Conservation (phyloP, 2,888 invertebrate species). For the Caenorhabditis becei region DNA sequence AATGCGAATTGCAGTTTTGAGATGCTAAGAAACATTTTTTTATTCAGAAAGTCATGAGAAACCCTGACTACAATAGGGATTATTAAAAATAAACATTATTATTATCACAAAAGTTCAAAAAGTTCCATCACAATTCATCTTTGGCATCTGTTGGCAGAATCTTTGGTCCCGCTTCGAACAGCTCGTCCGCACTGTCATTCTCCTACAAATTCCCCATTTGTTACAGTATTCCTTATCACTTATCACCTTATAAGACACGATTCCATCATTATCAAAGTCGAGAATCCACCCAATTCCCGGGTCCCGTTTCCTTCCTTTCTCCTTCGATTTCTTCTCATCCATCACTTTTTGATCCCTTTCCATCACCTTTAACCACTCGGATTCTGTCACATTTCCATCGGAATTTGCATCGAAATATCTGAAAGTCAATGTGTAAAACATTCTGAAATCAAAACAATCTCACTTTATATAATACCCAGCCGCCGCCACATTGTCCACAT, state of each 20-base stretch:
- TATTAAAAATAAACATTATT: not conserved
- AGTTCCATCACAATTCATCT: constrained; percentile 40
- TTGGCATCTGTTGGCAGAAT: constrained; percentile 42
- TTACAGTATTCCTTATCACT: too few species aligned
- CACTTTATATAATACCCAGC: constrained; percentile 79
- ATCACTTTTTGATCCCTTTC: constrained; percentile 73
- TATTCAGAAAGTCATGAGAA: constrained; percentile 7
- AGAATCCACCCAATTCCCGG: constrained; percentile 81
- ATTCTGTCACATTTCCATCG: constrained; percentile 71
- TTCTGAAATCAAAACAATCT: constrained; percentile 5
- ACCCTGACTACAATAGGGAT: too few species aligned
- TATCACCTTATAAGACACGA: constrained; percentile 76
- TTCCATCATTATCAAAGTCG: constrained; percentile 81
- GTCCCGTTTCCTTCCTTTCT: constrained; percentile 76
- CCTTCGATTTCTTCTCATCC: constrained; percentile 59
- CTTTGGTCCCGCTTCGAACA: constrained; percentile 59
- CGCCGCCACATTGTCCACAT: constrained; percentile 79
- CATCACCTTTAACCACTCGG: constrained; percentile 74
- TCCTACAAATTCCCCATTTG: constrained; percentile 60
- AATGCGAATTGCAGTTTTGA: too few species aligned
- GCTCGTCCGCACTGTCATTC: constrained; percentile 65
- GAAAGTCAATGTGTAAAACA: constrained; percentile 9
- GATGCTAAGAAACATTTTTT: too few species aligned
- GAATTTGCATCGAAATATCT: constrained; percentile 80
- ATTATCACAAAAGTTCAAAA: not conserved